Evolutionary conservation across 2,888 invertebrate species (phyloP), one percentile per base, ranked within the genome.

Genomic region (Dynastes tityus): DNA sequence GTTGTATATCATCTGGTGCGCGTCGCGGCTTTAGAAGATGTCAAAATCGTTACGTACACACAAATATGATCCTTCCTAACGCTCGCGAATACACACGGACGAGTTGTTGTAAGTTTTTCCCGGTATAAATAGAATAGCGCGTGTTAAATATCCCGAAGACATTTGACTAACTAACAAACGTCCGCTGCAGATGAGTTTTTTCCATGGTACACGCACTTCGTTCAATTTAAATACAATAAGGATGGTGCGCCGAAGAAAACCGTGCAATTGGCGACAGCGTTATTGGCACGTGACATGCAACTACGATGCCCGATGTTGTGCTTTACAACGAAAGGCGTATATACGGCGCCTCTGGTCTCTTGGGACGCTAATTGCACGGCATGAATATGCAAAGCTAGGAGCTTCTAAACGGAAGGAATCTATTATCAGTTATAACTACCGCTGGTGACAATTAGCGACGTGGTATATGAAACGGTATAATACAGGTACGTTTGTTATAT

Each of bases 211-310:
- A 77, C 58, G 53, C 49, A 45, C 40, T 77, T 29, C 37, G 58
- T 45, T 70, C 37, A 55, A 77, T 77, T 77, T 77, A 77, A 77
- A 77, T 77, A 77, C 77, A 77, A 77, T 77, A 29, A 68, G 67
- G 32, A 32, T 40, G 37, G 77, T 51, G 37, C 11, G 64, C 32
- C 63, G 40, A 63, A 68, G 67, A 51, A 70, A 77, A 77, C 53
- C 27, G 68, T 68, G 68, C 55, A 67, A 55, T 68, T 77, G 77
- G 77, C 77, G 77, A 77, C 77, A 32, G 67, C n/a, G 32, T 29
- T 70, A 53, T 61, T 29, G 77, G 68, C 53, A 65, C 77, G 77
- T 77, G 77, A 77, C 45, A 58, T 58, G 77, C 55, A 77, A 75
- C 29, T 65, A 40, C 27, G 49, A 75, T 75, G 51, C 51, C 22